Percentiles rank a stretch among this genome's conserved stretches.
Conservation (phyloP, 2,797 vertebrate species). For the Pseudotriccus pelzelni region DNA sequence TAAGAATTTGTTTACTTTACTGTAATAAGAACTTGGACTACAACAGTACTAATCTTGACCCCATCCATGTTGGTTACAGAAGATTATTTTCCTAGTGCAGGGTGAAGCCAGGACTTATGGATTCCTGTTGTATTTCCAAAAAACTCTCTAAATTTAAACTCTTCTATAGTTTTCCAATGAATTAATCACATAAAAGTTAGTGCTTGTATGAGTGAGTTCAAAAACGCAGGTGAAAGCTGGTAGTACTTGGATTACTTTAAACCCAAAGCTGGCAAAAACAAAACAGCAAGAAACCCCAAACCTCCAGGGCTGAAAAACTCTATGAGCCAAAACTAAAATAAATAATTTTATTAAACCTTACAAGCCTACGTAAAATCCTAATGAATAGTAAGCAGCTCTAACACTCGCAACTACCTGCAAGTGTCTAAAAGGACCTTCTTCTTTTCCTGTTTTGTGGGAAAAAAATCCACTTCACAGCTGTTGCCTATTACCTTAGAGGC, state of each 20-base stretch:
- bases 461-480: constrained; percentile 1
- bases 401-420: not conserved
- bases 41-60: not conserved
- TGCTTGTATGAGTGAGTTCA: not conserved
- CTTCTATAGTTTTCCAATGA: not conserved
- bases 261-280: not conserved
- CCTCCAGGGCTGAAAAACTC: not conserved
- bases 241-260: not conserved
- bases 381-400: not conserved
- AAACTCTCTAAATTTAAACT: not conserved
- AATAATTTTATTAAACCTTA: not conserved
- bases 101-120: not conserved
- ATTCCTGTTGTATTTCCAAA: not conserved
- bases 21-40: not conserved
- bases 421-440: not conserved
- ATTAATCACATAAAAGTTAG: not conserved
- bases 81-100: not conserved
- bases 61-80: not conserved
- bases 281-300: not conserved
- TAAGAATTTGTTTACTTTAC: not conserved
- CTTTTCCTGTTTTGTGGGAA: not conserved
- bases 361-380: not conserved
- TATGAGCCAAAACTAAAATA: not conserved
- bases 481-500: constrained; percentile 20
- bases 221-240: not conserved